phyloP scores from a whole-genome alignment of 2,888 invertebrate genomes.

The Ichneumoninae sp. region DNA sequence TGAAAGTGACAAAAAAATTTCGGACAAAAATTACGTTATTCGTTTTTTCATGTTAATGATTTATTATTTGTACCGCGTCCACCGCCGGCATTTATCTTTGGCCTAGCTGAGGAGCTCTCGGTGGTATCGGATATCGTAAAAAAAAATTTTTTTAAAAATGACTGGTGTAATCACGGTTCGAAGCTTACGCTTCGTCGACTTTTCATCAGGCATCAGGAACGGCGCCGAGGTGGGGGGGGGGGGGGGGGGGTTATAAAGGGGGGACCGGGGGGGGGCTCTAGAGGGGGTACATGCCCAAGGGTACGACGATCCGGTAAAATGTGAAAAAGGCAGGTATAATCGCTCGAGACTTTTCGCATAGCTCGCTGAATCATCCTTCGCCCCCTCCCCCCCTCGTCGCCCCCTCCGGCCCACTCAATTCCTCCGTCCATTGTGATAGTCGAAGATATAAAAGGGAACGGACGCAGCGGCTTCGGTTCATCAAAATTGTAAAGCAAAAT shows the following conservation, averaged over 20 bases:
- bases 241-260: no score
- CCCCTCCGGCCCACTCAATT: conserved; percentile 13
- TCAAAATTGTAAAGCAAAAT: conserved; percentile 63
- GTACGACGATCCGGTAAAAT: conserved; percentile 79
- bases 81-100: conserved; percentile 32
- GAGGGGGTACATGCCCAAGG: conserved; percentile 64
- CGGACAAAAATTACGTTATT: background rate
- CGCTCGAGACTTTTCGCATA: conserved; percentile 49
- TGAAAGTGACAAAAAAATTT: background rate
- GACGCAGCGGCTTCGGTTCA: conserved; percentile 32
- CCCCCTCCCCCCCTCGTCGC: background rate
- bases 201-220: conserved; percentile 76
- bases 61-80: conserved; percentile 10
- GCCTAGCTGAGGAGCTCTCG: background rate
- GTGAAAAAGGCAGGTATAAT: conserved; percentile 73
- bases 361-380: conserved; percentile 49
- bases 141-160: conserved; percentile 57
- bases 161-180: conserved; percentile 68
- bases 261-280: background rate
- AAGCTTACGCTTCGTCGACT: conserved; percentile 72
- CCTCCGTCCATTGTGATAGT: conserved; percentile 53
- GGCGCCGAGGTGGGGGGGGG: background rate
- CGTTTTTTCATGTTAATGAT: background rate
- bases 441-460: conserved; percentile 51
- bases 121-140: conserved; percentile 9